A percentile compares a stretch with the other conserved stretches of the same genome.
These are phyloP conservation scores for Rosalia funebris DNA, from an alignment of 2,888 invertebrate genomes.

Conservation along the genomic window DNA sequence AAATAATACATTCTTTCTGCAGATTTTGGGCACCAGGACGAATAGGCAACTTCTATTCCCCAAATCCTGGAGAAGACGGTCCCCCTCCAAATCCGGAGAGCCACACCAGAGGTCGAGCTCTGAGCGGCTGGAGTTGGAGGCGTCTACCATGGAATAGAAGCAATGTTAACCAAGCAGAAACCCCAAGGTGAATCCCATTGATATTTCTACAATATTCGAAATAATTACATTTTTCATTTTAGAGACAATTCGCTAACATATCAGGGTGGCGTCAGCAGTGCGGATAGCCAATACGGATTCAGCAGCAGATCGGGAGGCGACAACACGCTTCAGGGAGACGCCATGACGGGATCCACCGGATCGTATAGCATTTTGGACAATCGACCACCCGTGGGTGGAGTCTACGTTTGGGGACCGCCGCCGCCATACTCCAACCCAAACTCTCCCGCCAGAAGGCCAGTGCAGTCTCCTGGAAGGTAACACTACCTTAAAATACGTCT, in stretches of 20 bases:
- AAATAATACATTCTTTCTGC: no score
- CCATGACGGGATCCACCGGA: conserved; percentile 60
- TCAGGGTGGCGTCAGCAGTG: conserved; percentile 75
- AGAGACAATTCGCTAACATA: conserved; percentile 67
- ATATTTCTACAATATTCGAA: background rate
- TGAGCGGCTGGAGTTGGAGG: conserved; percentile 75
- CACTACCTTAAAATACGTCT: background rate
- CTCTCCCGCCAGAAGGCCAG: conserved; percentile 70
- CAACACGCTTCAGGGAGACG: conserved; percentile 54
- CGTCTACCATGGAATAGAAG: conserved; percentile 77
- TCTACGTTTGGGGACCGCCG: conserved; percentile 85
- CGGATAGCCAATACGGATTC: conserved; percentile 86
- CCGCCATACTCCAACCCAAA: conserved; percentile 89
- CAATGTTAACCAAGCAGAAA: conserved; percentile 60
- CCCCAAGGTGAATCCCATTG: conserved; percentile 51
- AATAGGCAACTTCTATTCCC: conserved; percentile 85
- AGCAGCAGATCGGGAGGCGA: conserved; percentile 66
- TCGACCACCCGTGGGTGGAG: conserved; percentile 67
- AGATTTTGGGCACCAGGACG: conserved; percentile 72
- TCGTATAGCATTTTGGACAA: conserved; percentile 71
- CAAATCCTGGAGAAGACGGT: conserved; percentile 73
- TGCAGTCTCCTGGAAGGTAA: conserved; percentile 61
- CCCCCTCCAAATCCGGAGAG: conserved; percentile 49
- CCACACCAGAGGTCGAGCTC: conserved; percentile 53
- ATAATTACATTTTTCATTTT: no score